These are phyloP conservation scores for Aphodius sticticus DNA, from an alignment of 2,888 invertebrate species.

Conservation along the genomic window DNA sequence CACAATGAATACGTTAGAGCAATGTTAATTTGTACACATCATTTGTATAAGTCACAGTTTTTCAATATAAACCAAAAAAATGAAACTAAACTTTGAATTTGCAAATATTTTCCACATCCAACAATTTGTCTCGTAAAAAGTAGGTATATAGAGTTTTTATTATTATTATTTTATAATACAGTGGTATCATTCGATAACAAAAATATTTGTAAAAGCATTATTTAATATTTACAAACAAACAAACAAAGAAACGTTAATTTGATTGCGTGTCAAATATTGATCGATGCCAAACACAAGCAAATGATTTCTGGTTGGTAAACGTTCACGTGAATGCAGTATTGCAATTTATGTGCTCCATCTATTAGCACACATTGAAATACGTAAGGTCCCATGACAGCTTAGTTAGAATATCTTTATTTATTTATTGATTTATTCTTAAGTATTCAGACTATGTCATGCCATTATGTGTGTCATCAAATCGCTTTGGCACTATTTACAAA, in stretches of 20 bases:
- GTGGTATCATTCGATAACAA: not conserved
- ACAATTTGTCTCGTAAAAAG: not conserved
- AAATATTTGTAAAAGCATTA: not conserved
- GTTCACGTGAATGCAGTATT: not conserved
- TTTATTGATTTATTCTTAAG: not conserved
- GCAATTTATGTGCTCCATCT: not conserved
- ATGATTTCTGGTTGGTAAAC: not conserved
- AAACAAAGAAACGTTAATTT: not conserved
- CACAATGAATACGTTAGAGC: too few species aligned
- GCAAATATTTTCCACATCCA: too few species aligned
- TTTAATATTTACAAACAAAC: not conserved
- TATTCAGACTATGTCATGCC: not conserved
- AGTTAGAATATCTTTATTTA: not conserved
- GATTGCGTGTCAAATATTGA: not conserved
- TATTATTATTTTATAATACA: not conserved
- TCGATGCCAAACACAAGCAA: constrained; percentile 4
- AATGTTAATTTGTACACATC: too few species aligned
- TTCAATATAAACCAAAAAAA: too few species aligned
- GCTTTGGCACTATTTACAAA: not conserved
- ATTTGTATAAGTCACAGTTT: too few species aligned
- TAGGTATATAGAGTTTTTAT: not conserved
- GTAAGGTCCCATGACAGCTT: not conserved
- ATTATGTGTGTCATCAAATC: not conserved
- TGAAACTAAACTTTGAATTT: too few species aligned
- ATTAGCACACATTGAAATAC: not conserved